Evolutionary conservation across 2,888 invertebrate genomes (phyloP).

Genomic region (Abrostola triplasia): DNA sequence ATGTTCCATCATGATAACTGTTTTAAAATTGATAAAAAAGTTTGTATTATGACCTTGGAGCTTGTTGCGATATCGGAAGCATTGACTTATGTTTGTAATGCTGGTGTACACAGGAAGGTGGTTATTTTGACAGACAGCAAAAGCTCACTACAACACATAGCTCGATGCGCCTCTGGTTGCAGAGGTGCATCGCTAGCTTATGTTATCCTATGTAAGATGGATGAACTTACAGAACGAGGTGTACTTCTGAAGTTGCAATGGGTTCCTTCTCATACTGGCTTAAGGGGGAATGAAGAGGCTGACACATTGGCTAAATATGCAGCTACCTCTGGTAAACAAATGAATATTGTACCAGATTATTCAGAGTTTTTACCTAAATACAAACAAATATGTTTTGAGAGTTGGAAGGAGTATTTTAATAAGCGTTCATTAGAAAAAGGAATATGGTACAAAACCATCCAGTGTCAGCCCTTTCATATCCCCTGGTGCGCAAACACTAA

Average conservation of each 20-base stretch:
- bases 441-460: no score
- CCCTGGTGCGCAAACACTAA: no score
- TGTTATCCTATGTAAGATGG: background rate
- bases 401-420: no score
- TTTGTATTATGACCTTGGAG: background rate
- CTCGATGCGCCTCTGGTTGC: background rate
- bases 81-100: background rate
- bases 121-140: background rate
- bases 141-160: no score
- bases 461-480: no score
- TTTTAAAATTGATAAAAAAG: background rate
- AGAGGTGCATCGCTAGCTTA: slow-evolving; percentile 4
- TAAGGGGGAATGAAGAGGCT: background rate
- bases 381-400: no score
- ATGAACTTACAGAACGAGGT: background rate
- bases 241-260: background rate
- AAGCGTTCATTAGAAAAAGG: no score
- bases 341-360: background rate
- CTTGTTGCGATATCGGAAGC: background rate
- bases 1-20: background rate
- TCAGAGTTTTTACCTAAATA: background rate
- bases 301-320: background rate
- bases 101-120: background rate
- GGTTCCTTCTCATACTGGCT: slow-evolving; percentile 2
- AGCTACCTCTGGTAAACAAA: background rate